phyloP scores from a whole-genome alignment of 2,113 vertebrate species.

The Gambusia affinis region DNA sequence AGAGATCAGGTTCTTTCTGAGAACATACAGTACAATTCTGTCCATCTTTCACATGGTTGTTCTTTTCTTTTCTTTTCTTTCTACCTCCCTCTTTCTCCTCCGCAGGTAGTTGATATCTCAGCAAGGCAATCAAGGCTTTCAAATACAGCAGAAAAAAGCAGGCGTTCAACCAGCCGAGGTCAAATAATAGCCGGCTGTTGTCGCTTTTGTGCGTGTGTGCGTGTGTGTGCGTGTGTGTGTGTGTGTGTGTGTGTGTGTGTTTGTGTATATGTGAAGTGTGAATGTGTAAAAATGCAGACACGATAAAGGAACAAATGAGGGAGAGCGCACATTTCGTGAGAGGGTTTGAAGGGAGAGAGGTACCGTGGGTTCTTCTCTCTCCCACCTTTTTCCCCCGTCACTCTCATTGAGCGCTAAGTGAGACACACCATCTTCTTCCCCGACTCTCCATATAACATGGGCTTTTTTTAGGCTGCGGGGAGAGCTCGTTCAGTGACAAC shows the following conservation, averaged over 20 bases:
- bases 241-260: background rate
- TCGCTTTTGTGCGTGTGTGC: background rate
- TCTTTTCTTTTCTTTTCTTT: background rate
- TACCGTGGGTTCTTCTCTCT: conserved; percentile 35
- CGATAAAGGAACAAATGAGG: conserved; percentile 28
- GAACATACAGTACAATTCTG: background rate
- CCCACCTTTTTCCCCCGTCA: conserved; percentile 31
- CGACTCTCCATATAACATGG: conserved; percentile 34
- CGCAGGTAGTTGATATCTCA: conserved; percentile 2
- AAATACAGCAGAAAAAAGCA: conserved; percentile 9
- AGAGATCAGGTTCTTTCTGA: background rate
- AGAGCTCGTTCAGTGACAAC: background rate
- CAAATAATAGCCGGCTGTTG: conserved; percentile 23
- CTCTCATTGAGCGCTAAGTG: conserved; percentile 44
- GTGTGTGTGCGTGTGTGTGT: background rate
- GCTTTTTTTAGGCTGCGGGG: conserved; percentile 15
- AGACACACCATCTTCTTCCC: conserved; percentile 37
- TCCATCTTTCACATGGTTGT: background rate
- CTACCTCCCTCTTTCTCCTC: background rate
- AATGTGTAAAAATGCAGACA: conserved; percentile 9
- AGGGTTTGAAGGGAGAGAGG: conserved; percentile 38
- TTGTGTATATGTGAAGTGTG: background rate
- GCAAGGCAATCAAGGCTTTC: conserved; percentile 19
- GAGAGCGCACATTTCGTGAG: conserved; percentile 37
- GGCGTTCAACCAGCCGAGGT: background rate